Percentiles rank a stretch among this genome's conserved stretches.
Conservation (phyloP, 2,113 vertebrate genomes). For the Gambusia holbrooki region DNA sequence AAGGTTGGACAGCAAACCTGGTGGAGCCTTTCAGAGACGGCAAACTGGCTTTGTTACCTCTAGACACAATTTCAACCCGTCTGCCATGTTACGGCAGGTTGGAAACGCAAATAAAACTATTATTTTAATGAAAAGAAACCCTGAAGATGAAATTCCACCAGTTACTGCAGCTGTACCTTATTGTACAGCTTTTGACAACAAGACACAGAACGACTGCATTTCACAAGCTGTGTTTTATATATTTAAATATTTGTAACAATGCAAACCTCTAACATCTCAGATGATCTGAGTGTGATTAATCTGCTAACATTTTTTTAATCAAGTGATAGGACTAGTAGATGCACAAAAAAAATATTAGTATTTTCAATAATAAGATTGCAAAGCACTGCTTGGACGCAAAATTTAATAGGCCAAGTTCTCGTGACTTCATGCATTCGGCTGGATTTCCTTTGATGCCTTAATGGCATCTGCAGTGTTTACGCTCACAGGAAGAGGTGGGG, state of each 20-base stretch:
- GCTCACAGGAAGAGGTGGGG: neutral
- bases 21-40: too few relatives aligned
- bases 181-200: neutral
- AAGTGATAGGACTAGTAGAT: neutral
- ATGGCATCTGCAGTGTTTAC: neutral
- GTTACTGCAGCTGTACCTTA: neutral
- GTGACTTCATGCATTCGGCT: neutral
- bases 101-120: too few relatives aligned
- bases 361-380: neutral
- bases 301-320: too few relatives aligned
- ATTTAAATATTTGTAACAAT: constrained; percentile 16
- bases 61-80: neutral
- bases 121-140: too few relatives aligned
- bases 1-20: neutral
- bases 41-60: neutral
- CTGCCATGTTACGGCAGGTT: neutral
- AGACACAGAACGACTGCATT: neutral
- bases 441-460: neutral
- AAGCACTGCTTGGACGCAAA: neutral
- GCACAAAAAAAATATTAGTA: neutral
- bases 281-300: constrained; percentile 12
- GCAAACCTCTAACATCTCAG: constrained; percentile 16
- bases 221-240: neutral
- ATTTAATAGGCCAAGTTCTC: neutral
- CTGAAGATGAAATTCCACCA: too few relatives aligned